A percentile compares a stretch with the other conserved stretches of the same genome.
phyloP scores from a whole-genome alignment of 2,797 vertebrate species.

The Pangasius larnaudii region DNA sequence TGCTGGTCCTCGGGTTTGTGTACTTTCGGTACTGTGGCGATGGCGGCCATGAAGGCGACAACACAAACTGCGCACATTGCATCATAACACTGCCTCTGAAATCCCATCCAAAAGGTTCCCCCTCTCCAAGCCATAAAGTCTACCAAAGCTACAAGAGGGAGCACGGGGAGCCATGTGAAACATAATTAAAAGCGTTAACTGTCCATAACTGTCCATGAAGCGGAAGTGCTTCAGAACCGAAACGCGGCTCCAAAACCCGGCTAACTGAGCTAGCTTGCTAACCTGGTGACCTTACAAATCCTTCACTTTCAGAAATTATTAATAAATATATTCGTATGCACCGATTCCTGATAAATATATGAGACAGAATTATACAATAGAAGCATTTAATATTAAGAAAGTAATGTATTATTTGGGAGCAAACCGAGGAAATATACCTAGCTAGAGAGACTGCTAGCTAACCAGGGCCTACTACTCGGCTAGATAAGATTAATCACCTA shows the following conservation, averaged over 20 bases:
- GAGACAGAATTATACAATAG: neutral
- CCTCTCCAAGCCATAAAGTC: neutral
- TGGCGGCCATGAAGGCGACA: neutral
- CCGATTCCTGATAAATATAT: neutral
- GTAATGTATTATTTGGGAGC: too few relatives aligned
- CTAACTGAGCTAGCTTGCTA: neutral
- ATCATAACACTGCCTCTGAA: neutral
- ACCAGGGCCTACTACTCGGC: neutral
- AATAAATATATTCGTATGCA: neutral
- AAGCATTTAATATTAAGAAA: too few relatives aligned
- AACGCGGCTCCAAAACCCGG: neutral
- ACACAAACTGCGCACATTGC: neutral
- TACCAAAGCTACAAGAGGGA: neutral
- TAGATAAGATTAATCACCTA: neutral
- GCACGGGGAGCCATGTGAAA: neutral
- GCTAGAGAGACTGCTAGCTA: neutral
- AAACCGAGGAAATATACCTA: neutral
- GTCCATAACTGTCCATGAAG: neutral
- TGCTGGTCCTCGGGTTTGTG: neutral
- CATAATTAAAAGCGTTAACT: neutral
- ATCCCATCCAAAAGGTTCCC: neutral
- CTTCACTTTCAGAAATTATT: neutral
- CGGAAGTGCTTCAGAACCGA: neutral
- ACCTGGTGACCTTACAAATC: neutral
- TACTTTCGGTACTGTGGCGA: neutral